Percentiles rank a stretch among this genome's conserved stretches.
phyloP scores from a whole-genome alignment of 2,797 vertebrate genomes.

The Todus mexicanus region DNA sequence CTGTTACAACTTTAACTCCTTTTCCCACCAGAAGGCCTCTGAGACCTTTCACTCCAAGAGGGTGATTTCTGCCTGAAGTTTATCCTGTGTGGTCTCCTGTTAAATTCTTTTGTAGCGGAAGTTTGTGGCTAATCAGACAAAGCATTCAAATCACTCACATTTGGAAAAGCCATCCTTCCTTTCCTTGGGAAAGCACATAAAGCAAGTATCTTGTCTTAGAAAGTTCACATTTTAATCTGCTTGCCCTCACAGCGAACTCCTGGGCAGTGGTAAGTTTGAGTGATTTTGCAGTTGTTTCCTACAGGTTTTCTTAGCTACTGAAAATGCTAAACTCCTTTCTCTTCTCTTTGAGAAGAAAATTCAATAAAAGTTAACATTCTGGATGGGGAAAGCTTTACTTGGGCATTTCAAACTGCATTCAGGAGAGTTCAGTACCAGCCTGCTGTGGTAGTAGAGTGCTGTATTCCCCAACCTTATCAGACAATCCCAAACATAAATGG shows the following conservation, averaged over 20 bases:
- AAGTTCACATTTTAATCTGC: background rate
- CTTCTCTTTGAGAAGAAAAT: background rate
- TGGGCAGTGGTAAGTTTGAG: background rate
- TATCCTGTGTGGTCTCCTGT: background rate
- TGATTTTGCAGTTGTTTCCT: background rate
- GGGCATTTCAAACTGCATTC: background rate
- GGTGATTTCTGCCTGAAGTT: background rate
- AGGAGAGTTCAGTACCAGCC: background rate
- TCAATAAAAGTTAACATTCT: background rate
- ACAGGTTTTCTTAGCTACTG: background rate
- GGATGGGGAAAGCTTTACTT: background rate
- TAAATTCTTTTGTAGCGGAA: background rate
- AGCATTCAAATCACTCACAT: background rate
- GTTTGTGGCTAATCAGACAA: background rate
- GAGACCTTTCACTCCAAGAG: background rate
- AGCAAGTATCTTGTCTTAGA: background rate
- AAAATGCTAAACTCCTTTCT: background rate
- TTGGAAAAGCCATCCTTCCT: background rate
- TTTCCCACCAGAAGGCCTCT: background rate
- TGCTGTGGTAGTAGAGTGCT: background rate
- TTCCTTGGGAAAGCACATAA: background rate
- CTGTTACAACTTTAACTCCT: background rate
- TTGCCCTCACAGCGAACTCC: background rate
- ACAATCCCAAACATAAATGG: background rate
- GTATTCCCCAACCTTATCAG: background rate